Percentiles rank a stretch among this genome's conserved stretches.
Evolutionary conservation across 2,797 vertebrate genomes (phyloP).

Genomic region (Tamandua tetradactyla): DNA sequence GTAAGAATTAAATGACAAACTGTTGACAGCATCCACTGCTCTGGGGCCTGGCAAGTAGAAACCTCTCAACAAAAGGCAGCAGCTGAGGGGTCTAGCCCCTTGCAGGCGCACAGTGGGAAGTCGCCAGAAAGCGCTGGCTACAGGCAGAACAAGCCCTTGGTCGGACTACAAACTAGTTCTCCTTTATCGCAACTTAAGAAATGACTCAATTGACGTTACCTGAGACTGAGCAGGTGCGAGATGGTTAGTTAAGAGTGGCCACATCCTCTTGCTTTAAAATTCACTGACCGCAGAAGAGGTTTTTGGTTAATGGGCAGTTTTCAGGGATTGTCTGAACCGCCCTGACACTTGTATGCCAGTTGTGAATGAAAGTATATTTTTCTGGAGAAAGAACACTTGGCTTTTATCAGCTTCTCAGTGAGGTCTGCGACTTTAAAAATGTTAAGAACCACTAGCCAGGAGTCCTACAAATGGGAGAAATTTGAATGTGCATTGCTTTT

Average conservation of each 20-base stretch:
- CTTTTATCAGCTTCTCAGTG: background rate
- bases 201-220: background rate
- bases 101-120: rapidly evolving
- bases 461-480: background rate
- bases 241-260: background rate
- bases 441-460: background rate
- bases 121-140: background rate
- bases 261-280: background rate
- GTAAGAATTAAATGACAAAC: background rate
- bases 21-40: rapidly evolving
- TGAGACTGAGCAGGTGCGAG: background rate
- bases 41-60: background rate
- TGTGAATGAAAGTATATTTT: background rate
- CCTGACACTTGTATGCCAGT: background rate
- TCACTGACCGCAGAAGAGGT: background rate
- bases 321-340: background rate
- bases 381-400: background rate
- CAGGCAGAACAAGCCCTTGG: background rate
- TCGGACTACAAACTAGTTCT: background rate
- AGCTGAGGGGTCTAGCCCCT: background rate
- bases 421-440: background rate
- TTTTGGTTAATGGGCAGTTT: background rate
- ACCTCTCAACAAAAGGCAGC: background rate
- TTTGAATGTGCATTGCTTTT: background rate
- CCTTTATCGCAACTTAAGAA: background rate